Conservation (phyloP, 2,888 invertebrate species). For the Gastrophysa polygoni region DNA sequence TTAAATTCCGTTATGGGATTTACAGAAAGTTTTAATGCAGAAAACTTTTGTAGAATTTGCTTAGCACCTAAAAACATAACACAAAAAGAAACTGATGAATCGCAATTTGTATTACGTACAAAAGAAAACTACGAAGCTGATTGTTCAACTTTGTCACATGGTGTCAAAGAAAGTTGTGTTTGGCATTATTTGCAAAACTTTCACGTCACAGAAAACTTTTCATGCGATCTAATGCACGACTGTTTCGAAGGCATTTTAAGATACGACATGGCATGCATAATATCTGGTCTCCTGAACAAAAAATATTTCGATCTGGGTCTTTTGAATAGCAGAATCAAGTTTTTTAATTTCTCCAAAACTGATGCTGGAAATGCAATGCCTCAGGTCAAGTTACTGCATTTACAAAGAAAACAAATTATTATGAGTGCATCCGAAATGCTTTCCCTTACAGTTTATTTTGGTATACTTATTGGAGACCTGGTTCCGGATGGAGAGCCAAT, state of each 20-base stretch:
- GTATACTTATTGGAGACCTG: background rate
- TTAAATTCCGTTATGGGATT: conserved; percentile 41
- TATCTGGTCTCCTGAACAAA: background rate
- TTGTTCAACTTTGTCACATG: background rate
- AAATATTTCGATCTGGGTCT: background rate
- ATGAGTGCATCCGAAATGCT: background rate
- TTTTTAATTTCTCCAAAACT: background rate
- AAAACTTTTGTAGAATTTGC: conserved; percentile 44
- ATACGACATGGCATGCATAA: background rate
- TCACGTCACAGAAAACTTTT: background rate
- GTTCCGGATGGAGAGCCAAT: background rate
- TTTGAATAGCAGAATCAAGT: background rate
- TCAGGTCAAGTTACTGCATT: background rate
- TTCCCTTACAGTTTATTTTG: background rate
- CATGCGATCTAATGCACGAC: background rate
- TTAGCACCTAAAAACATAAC: conserved; percentile 23
- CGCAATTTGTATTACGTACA: background rate
- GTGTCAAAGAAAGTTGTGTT: background rate
- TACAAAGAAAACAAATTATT: background rate
- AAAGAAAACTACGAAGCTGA: background rate
- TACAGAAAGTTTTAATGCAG: conserved; percentile 41
- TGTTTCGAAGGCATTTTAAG: background rate
- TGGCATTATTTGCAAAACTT: background rate
- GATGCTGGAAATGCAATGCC: background rate
- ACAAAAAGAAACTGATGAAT: background rate